These are phyloP conservation scores for Nasua narica DNA, from an alignment of 2,797 vertebrate genomes.

Conservation along the genomic window DNA sequence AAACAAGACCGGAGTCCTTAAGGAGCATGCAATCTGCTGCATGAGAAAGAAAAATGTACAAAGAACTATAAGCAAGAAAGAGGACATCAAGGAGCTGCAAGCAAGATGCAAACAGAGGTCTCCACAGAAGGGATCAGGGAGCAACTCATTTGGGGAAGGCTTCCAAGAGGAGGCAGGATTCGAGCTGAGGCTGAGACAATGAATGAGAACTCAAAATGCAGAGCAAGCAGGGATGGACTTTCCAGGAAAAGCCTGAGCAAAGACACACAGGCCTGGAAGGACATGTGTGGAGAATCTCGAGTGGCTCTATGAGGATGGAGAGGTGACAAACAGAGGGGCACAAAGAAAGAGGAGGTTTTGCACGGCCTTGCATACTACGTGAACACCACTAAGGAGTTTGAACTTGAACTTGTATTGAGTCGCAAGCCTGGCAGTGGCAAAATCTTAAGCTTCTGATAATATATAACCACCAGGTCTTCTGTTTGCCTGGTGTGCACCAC, in stretches of 20 bases:
- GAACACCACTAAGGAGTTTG: background rate
- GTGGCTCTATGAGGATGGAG: background rate
- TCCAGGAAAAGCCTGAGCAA: background rate
- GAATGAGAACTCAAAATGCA: background rate
- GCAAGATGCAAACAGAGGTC: background rate
- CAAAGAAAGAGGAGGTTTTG: background rate
- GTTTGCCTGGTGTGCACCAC: background rate
- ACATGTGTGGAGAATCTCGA: background rate
- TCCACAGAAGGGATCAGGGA: background rate
- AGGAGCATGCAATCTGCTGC: background rate
- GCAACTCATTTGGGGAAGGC: background rate
- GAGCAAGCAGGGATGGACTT: background rate
- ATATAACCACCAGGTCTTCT: background rate
- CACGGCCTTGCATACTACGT: background rate
- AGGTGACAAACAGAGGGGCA: background rate
- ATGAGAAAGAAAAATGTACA: background rate
- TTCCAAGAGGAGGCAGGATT: conserved; percentile 9
- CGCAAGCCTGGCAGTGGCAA: background rate
- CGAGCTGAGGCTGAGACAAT: background rate
- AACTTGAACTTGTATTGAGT: background rate
- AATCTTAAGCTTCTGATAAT: background rate
- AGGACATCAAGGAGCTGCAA: background rate
- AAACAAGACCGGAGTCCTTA: background rate
- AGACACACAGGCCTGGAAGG: background rate
- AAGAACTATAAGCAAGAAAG: background rate